Evolutionary conservation across 2,113 vertebrate species (phyloP).

Genomic region (Noctilio leporinus): DNA sequence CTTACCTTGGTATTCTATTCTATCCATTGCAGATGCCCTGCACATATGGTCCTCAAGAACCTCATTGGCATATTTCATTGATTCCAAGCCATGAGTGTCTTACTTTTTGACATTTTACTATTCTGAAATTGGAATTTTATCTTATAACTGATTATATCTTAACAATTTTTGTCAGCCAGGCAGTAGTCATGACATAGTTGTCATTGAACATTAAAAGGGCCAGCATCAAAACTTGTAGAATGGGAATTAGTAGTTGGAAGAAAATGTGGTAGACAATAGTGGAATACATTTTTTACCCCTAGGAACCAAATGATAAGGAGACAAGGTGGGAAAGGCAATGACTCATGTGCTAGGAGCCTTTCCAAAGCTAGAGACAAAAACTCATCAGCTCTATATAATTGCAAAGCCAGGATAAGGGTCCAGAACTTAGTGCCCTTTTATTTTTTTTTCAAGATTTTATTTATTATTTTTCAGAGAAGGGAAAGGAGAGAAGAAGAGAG

Average conservation of each 20-base stretch:
- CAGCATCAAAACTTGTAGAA: not conserved
- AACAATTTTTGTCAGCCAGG: not conserved
- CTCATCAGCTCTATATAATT: not conserved
- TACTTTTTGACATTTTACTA: not conserved
- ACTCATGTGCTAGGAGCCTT: not conserved
- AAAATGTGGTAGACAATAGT: not conserved
- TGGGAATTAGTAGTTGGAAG: not conserved
- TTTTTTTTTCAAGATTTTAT: too few species aligned
- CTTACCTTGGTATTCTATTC: not conserved
- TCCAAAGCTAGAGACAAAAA: not conserved
- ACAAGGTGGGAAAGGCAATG: not conserved
- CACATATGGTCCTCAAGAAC: not conserved
- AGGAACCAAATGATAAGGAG: not conserved
- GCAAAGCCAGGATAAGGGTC: not conserved
- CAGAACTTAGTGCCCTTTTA: too few species aligned
- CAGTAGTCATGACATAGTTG: not conserved
- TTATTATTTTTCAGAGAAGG: too few species aligned
- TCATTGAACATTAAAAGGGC: not conserved
- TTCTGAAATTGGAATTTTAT: not conserved
- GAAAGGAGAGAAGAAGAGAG: too few species aligned
- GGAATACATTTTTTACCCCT: not conserved
- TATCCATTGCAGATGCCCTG: not conserved
- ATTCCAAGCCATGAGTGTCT: not conserved
- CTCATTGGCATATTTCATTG: not conserved
- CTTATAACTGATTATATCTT: slow-evolving; percentile 2